A percentile compares a stretch with the other conserved stretches of the same genome.
phyloP scores from a whole-genome alignment of 2,113 vertebrate genomes.

The Manacus vitellinus region DNA sequence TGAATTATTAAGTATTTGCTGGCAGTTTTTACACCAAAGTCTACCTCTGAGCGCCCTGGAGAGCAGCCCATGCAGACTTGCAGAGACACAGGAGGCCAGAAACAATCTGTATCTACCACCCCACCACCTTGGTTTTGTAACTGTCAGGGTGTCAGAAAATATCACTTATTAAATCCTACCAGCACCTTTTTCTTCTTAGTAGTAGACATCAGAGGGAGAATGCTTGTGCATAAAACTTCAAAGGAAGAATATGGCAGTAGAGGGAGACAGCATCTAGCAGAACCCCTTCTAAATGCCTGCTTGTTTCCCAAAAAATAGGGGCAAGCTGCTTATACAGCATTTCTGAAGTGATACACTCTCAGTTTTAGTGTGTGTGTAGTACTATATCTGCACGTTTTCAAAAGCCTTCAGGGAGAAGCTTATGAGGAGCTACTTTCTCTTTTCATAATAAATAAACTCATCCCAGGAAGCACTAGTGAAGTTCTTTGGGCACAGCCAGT shows the following conservation, averaged over 20 bases:
- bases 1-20: not conserved
- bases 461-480: not conserved
- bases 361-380: not conserved
- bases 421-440: not conserved
- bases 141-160: not conserved
- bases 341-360: not conserved
- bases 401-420: not conserved
- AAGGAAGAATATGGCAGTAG: not conserved
- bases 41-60: too few relatives aligned
- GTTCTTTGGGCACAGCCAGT: fast-evolving
- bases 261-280: not conserved
- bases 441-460: not conserved
- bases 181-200: not conserved
- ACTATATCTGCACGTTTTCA: fast-evolving
- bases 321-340: not conserved
- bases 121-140: not conserved
- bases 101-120: fast-evolving
- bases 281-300: not conserved
- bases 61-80: not conserved
- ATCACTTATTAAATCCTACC: not conserved
- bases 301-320: not conserved
- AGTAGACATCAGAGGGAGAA: not conserved
- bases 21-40: not conserved
- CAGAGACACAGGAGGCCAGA: not conserved
- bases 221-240: not conserved